Evolutionary conservation across 2,797 vertebrate genomes (phyloP), one percentile per base, ranked within the genome.

Genomic region (Spea hammondii): DNA sequence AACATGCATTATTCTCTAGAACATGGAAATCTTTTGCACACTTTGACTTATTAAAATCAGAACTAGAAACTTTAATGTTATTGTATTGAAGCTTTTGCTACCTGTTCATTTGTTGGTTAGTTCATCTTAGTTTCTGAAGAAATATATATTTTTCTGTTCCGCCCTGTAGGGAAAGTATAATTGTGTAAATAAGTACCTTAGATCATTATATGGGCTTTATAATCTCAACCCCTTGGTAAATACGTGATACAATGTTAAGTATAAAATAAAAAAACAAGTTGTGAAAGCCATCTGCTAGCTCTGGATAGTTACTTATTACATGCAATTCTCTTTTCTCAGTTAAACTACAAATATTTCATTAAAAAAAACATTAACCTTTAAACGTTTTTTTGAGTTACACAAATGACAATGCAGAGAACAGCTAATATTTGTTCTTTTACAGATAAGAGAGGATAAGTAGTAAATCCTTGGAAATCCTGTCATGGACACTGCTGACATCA

Each of bases 381-480:
- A 70, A n/a, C 57, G 1, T 32, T 32, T 32, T 32, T 17, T 86
- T 84, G 44, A 79, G 62, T 86, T 85, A 65, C 55, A 81, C 80
- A 86, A 73, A 73, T 57, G 82, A 86, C 79, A 83, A 83, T 82
- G 59, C 71, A 88, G 84, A 88, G 86, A 86, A 84, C 81, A 88
- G 84, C 84, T 85, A 89, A 87, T 88, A 88, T 90, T 90, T 89
- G 84, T 86, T 85, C 79, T 84, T 83, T 82, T 78, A 14, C 70
- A 76, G 83, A 79, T 83, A 85, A 87, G 85, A 85, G 66, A 45
- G 73, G 8, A 74, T 86, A 73, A 85, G 79, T 85, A 85, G 83
- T 74, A 73, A 80, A 85, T 74, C 72, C 73, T 84, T 82, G 81
- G 70, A 85, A 77, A 84, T 78, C 77, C 81, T 84, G 77, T 80